Evolutionary conservation across 37 sponge, comb jelly and placozoan species (phyloP).

Genomic region (Corticium candelabrum): DNA sequence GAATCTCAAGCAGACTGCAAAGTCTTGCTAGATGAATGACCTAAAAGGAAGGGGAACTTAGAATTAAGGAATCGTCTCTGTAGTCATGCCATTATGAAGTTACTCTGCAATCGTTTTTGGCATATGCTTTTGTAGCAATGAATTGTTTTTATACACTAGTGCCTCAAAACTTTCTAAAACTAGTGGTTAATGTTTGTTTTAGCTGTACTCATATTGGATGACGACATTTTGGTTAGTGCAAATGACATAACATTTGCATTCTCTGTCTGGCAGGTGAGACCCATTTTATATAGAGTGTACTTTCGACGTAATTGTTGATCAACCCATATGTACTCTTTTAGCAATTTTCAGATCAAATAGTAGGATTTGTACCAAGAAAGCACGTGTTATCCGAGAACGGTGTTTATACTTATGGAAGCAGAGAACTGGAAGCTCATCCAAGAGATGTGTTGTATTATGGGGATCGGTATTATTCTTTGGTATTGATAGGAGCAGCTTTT

Average conservation of each 20-base stretch:
- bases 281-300: no score
- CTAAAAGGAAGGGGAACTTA: no score
- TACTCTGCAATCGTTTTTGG: no score
- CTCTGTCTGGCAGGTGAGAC: conserved; percentile 10
- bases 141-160: no score
- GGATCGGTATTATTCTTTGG: conserved; percentile 1
- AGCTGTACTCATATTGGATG: conserved; percentile 9
- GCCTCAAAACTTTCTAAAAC: no score
- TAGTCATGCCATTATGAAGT: no score
- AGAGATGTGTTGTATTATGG: no score
- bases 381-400: neutral
- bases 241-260: conserved; percentile 8
- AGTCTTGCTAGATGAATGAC: no score
- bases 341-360: neutral
- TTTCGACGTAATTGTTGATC: neutral
- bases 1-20: no score
- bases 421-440: neutral
- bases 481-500: conserved; percentile 16
- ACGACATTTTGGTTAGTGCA: conserved; percentile 1
- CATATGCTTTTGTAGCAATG: no score
- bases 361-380: neutral
- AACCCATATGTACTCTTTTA: neutral
- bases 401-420: neutral
- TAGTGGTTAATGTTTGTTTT: no score
- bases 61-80: no score